Evolutionary conservation across 2,113 vertebrate species (phyloP).

Genomic region (Trochalopteron elliotii): DNA sequence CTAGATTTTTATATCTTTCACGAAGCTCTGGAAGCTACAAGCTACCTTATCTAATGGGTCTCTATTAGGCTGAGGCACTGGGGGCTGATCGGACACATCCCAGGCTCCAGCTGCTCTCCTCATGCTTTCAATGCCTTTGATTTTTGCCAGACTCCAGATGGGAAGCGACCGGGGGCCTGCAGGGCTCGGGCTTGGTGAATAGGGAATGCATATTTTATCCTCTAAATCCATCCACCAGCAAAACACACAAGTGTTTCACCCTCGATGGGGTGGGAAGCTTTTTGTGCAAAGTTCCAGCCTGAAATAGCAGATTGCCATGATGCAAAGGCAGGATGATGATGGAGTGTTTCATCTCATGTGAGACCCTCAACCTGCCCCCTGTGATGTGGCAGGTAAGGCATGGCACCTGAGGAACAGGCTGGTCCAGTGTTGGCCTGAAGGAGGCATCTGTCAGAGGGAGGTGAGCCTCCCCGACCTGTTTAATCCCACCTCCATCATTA

Average conservation of each 20-base stretch:
- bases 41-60: conserved; percentile 34
- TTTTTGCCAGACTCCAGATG: neutral
- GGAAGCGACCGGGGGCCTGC: neutral
- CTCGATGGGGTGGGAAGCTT: neutral
- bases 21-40: conserved; percentile 10
- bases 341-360: fast-evolving
- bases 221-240: neutral
- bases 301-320: fast-evolving
- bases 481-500: neutral
- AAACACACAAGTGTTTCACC: neutral
- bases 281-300: neutral
- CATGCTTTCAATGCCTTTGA: neutral
- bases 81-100: neutral
- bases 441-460: neutral
- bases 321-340: neutral
- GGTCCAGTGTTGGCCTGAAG: neutral
- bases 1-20: conserved; percentile 11
- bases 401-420: neutral
- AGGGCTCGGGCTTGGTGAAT: neutral
- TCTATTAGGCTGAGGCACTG: conserved; percentile 5
- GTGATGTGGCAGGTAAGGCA: neutral
- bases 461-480: fast-evolving
- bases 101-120: neutral
- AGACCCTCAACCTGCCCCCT: neutral
- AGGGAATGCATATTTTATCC: neutral